phyloP scores from a whole-genome alignment of 2,113 vertebrate species.

The Leptodactylus fuscus region DNA sequence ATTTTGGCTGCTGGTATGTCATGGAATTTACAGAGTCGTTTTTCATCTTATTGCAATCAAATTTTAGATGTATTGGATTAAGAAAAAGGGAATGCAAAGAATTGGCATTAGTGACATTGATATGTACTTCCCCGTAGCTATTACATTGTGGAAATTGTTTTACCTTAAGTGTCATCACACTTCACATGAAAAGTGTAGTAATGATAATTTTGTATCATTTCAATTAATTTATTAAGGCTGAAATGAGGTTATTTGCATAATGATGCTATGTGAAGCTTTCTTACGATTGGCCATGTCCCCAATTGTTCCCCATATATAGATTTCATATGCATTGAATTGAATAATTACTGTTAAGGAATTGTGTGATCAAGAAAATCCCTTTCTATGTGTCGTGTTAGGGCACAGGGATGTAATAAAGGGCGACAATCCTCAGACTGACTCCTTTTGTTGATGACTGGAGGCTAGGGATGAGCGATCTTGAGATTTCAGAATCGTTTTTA shows the following conservation, averaged over 20 bases:
- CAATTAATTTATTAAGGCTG: not conserved
- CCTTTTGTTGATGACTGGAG: too few species aligned
- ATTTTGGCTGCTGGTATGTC: not conserved
- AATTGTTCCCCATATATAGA: not conserved
- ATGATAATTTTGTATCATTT: not conserved
- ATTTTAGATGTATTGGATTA: not conserved
- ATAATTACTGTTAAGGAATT: too few species aligned
- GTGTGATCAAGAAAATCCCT: too few species aligned
- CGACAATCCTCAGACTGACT: too few species aligned
- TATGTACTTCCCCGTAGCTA: not conserved
- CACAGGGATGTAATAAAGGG: too few species aligned
- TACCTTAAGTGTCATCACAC: not conserved
- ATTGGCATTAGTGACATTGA: not conserved
- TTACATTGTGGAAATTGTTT: not conserved
- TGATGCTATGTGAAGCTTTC: not conserved
- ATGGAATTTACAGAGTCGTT: not conserved
- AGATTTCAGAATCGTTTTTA: too few species aligned
- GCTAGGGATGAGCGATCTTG: too few species aligned
- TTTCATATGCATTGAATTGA: too few species aligned
- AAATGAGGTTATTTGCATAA: not conserved
- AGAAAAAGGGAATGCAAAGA: not conserved
- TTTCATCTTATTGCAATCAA: not conserved
- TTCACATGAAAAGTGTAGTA: not conserved
- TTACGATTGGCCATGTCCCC: not conserved
- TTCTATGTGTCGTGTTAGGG: too few species aligned